Evolutionary conservation across 2,113 vertebrate species (phyloP).

Genomic region (Recurvirostra avosetta): DNA sequence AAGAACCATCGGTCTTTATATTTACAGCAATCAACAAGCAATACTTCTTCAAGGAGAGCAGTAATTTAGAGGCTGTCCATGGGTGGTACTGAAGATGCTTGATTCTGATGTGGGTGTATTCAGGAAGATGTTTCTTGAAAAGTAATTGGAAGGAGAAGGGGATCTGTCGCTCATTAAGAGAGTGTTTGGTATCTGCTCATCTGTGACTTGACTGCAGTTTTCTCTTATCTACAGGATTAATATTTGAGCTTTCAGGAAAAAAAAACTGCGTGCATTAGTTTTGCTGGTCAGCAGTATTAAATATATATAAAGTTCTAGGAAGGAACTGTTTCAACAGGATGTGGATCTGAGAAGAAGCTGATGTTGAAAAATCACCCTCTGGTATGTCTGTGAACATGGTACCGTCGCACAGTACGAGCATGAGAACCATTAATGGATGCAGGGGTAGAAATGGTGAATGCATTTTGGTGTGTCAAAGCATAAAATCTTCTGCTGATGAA

Average conservation of each 20-base stretch:
- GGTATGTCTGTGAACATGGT: neutral
- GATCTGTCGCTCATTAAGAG: accelerated
- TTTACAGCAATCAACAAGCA: neutral
- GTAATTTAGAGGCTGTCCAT: neutral
- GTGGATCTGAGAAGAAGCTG: neutral
- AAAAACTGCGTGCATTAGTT: neutral
- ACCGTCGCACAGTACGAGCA: neutral
- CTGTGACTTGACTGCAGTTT: neutral
- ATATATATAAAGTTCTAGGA: neutral
- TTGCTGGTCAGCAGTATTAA: neutral
- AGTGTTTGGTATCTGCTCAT: neutral
- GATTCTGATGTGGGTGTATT: neutral
- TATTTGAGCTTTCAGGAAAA: neutral
- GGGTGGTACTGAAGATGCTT: neutral
- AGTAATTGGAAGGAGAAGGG: neutral
- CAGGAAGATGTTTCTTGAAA: neutral
- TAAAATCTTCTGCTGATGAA: neutral
- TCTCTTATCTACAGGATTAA: neutral
- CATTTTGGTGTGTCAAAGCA: neutral
- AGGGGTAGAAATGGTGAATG: neutral
- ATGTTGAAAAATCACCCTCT: neutral
- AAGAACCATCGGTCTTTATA: neutral
- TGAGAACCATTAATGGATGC: neutral
- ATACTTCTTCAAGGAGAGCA: neutral
- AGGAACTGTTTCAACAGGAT: neutral